Conservation (phyloP, 1,140 invertebrate species). For the Proctacanthus coquilletti region DNA sequence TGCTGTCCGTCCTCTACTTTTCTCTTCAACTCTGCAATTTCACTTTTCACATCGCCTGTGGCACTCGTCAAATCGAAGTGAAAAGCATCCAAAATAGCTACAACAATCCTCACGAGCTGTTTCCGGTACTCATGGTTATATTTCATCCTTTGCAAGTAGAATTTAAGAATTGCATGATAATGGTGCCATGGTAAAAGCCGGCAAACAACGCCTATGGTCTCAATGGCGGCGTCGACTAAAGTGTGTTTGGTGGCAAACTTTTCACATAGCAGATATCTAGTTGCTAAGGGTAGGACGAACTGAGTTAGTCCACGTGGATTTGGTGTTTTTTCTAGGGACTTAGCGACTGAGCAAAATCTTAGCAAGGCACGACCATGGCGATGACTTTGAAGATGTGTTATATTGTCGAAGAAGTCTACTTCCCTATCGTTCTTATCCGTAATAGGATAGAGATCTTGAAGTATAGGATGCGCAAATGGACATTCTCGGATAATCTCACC, state of each 20-base stretch:
- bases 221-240: conserved; percentile 71
- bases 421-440: conserved; percentile 61
- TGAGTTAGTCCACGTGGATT: conserved; percentile 56
- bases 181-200: conserved; percentile 69
- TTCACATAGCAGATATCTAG: conserved; percentile 64
- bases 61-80: conserved; percentile 76
- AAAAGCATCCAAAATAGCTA: conserved; percentile 76
- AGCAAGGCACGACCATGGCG: conserved; percentile 62
- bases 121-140: conserved; percentile 59
- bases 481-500: conserved; percentile 58
- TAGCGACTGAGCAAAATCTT: conserved; percentile 45
- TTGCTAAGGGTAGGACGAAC: conserved; percentile 71
- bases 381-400: conserved; percentile 72
- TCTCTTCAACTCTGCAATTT: conserved; percentile 6
- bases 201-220: conserved; percentile 57
- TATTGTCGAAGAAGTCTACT: conserved; percentile 89
- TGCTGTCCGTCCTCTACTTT: conserved; percentile 6
- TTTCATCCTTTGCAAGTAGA: conserved; percentile 61
- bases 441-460: conserved; percentile 57
- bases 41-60: conserved; percentile 19
- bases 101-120: conserved; percentile 62
- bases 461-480: conserved; percentile 45
- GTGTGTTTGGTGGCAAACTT: conserved; percentile 58
- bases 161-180: conserved; percentile 64
- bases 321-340: conserved; percentile 38